Evolutionary conservation across 2,888 invertebrate genomes (phyloP), one percentile per base, ranked within the genome.

Genomic region (Noctua pronuba): DNA sequence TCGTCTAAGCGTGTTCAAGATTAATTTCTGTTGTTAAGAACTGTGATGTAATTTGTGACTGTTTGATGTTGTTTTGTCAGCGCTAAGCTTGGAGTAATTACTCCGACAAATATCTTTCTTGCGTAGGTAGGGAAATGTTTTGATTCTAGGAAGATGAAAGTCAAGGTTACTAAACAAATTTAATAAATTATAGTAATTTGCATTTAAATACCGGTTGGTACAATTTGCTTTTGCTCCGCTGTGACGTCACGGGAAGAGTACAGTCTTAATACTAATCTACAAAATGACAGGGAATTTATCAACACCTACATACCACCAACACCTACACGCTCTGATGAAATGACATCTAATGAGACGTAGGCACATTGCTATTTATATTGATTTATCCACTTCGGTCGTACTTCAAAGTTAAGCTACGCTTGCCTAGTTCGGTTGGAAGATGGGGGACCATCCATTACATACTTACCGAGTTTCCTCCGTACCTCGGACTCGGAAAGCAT

Each of bases 31-130:
- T 64, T 55, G 52, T 71, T 79, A 31, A 21, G 24, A 72, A 44
- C 21, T 78, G 28, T 64, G 44, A 77, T 55, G 24, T 64, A 38
- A 79, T 64, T 79, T 71, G 71, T 71, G 28, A 78, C 72, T 64
- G 79, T 71, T 78, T 64, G 35, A 72, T 55, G 38, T 52, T 68
- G 35, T 62, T 38, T 71, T 1, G 78, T 62, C 60, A 62, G 60
- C 35, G 35, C 70, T 70, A 31, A 49, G 60, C 60, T 49, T 41
- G 10, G 77, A 77, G 11, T 77, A 28, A 67, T 77, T 68, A 65
- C 35, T 77, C 46, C 13, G 10, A 38, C 4, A 5, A 58, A 46
- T 66, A 65, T 18, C 1, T 60, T 16, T n/a, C 60, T 77, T 35
- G n/a, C 31, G 31, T 31, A 49, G 44, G 13, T 46, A 21, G 35